Evolutionary conservation across 1,140 invertebrate genomes (phyloP), one percentile per base, ranked within the genome.

Genomic region (Drepana arcuata): DNA sequence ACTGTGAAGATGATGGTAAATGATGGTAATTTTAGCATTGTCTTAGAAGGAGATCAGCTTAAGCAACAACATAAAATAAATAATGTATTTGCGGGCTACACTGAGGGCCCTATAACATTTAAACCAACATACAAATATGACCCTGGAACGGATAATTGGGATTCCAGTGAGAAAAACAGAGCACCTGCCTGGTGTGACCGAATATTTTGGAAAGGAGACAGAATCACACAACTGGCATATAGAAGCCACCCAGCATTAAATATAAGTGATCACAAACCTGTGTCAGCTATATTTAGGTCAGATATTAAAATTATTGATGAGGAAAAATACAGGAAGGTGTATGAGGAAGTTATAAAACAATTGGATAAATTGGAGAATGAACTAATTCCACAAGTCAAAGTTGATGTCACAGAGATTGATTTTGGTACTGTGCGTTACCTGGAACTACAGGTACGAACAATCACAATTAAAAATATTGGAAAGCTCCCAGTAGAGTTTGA

Each of bases 81-180:
- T 13, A 85, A 87, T 55, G 92, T 94, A 7, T 97, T 98, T 83
- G 81, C 89, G 41, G 95, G 92, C 29, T 99, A 94, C 71, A 86
- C 86, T 23, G 98, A 99, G 84, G 95, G 94, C 1, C 74, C 85
- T 4, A 95, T 99, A 10, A 90, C 83, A 32, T 99, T 99, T 77
- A 88, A 88, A 53, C 98, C 98, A 1, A 99, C 98, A 0, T 99
- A 99, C 80, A 99, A 99, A 84, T 99, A 98, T 85, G 96, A 99
- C 84, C 87, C 93, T 7, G 95, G 95, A 0, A 96, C 95, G 9
- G 94, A 99, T 79, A 91, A 92, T 49, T 99, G 95, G 92, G 98
- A 99, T 84, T 83, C 71, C n/a, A 98, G 96, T 87, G 97, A 99
- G 70, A 99, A 99, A 75, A 90, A 91, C 40, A 87, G 98, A 59